phyloP scores from a whole-genome alignment of 2,113 vertebrate species.

The Trichomycterus rosablanca region DNA sequence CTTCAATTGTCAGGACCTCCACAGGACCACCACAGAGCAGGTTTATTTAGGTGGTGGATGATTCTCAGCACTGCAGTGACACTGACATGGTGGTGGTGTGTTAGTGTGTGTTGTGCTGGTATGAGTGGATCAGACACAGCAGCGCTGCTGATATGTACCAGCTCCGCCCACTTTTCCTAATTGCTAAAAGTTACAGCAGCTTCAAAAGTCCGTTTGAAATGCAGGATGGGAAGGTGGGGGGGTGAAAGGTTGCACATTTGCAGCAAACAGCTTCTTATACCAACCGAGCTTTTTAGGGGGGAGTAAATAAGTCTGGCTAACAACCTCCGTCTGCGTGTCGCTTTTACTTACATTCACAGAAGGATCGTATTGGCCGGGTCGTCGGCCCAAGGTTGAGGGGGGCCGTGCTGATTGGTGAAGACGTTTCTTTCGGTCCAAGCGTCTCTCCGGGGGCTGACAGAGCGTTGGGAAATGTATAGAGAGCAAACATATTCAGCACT shows the following conservation, averaged over 20 bases:
- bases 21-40: no score
- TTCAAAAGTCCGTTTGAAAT: conserved; percentile 4
- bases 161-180: no score
- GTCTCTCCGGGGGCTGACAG: conserved; percentile 28
- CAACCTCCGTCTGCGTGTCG: conserved; percentile 64
- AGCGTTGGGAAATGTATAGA: conserved; percentile 33
- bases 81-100: no score
- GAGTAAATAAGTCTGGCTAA: conserved; percentile 67
- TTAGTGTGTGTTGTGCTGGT: no score
- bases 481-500: conserved; percentile 18
- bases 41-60: no score
- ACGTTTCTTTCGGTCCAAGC: conserved; percentile 54
- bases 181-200: no score
- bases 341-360: conserved; percentile 60
- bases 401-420: conserved; percentile 63
- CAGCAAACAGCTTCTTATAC: conserved; percentile 7
- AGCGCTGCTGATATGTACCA: no score
- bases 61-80: no score
- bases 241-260: no score
- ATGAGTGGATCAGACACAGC: no score
- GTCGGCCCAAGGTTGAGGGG: conserved; percentile 65
- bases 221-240: neutral
- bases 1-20: no score
- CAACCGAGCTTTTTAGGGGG: conserved; percentile 23
- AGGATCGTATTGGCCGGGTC: conserved; percentile 51